These are phyloP conservation scores for Ctenodactylus gundi DNA, from an alignment of 2,113 vertebrate species.

Conservation along the genomic window DNA sequence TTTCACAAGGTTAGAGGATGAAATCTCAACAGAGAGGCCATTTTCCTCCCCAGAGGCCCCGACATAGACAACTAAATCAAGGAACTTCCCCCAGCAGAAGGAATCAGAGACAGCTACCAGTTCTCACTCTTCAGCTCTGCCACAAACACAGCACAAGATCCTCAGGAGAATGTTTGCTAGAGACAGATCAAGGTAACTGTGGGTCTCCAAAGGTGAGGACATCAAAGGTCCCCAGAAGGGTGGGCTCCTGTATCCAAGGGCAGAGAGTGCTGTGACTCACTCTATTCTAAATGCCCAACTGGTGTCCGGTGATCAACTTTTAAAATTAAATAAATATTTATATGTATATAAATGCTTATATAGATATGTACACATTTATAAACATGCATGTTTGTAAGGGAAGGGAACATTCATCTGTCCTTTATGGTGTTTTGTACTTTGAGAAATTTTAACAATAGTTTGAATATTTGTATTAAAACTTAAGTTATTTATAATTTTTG, in stretches of 20 bases:
- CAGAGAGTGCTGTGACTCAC: neutral
- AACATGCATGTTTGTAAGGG: neutral
- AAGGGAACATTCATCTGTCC: neutral
- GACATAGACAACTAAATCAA: neutral
- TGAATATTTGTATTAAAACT: slow-evolving; percentile 15
- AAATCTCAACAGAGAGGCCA: neutral
- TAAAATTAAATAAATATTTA: neutral
- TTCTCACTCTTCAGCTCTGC: neutral
- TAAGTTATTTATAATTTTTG: neutral
- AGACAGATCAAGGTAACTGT: neutral
- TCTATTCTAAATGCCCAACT: neutral
- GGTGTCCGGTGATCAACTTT: neutral
- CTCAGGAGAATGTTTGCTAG: neutral
- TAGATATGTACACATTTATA: neutral
- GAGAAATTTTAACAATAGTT: neutral
- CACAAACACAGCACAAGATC: neutral
- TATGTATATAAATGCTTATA: neutral
- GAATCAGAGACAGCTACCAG: neutral
- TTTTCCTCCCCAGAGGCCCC: neutral
- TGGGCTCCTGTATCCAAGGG: neutral
- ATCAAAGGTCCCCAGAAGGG: neutral
- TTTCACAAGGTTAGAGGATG: neutral
- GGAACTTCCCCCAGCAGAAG: neutral
- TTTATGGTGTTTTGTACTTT: neutral
- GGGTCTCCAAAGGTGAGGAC: neutral